Conservation (phyloP, 2,888 invertebrate species). For the Lissocephala sabroskyi region DNA sequence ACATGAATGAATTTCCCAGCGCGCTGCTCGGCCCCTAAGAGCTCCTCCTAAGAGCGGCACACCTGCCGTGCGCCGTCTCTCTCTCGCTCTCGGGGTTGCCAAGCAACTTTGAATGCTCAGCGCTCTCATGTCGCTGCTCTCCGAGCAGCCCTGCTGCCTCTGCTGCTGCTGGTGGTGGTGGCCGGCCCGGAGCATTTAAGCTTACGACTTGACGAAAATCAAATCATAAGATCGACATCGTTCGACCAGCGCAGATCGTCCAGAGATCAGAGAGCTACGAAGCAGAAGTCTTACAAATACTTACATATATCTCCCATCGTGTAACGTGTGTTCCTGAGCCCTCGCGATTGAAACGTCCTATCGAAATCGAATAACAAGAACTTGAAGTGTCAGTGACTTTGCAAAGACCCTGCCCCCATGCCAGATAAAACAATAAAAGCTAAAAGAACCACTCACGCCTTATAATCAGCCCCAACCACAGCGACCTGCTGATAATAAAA, state of each 20-base stretch:
- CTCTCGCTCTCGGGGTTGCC: slow-evolving; percentile 34
- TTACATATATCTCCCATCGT: slow-evolving; percentile 18
- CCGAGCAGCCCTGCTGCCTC: neutral
- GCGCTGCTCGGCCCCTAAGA: too few species aligned
- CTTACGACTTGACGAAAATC: slow-evolving; percentile 70
- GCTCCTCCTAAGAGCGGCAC: slow-evolving; percentile 22
- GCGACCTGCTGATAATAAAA: slow-evolving; percentile 53
- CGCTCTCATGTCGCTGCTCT: slow-evolving; percentile 27
- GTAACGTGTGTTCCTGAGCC: too few species aligned
- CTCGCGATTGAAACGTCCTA: too few species aligned
- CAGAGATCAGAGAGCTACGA: slow-evolving; percentile 1
- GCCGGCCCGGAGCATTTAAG: slow-evolving; percentile 61
- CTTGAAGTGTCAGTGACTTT: slow-evolving; percentile 70
- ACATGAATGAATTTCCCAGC: too few species aligned
- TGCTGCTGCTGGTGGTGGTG: too few species aligned
- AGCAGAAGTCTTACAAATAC: slow-evolving; percentile 9
- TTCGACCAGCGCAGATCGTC: slow-evolving; percentile 68
- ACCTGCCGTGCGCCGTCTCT: slow-evolving; percentile 45
- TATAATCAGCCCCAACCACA: slow-evolving; percentile 46
- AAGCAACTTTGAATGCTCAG: slow-evolving; percentile 5
- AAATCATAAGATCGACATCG: slow-evolving; percentile 72
- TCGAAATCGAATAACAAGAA: too few species aligned
- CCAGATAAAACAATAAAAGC: slow-evolving; percentile 18
- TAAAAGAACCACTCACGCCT: slow-evolving; percentile 31
- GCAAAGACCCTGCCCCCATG: slow-evolving; percentile 23